Evolutionary conservation across 2,113 vertebrate genomes (phyloP), one percentile per base, ranked within the genome.

Genomic region (Poicephalus gulielmi): DNA sequence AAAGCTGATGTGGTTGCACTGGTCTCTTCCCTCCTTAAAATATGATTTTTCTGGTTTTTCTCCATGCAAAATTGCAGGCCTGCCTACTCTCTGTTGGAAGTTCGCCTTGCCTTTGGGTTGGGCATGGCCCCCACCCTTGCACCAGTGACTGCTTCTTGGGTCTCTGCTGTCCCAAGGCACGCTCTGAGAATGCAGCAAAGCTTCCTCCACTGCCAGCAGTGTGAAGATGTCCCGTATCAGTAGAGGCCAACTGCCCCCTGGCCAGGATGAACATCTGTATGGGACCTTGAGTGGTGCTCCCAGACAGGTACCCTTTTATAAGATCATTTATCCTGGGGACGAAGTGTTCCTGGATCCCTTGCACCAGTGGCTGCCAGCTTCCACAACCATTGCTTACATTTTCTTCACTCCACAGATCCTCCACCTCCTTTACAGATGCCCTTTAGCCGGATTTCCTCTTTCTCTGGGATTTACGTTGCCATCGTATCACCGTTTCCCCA

Each of bases 391-490:
- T 92, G n/a, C 64, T 92, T 90, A 10, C 70, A 37, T 73, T 94
- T 89, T 76, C 70, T 88, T 87, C 78, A 6, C 50, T 74, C 52
- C 74, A 69, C 12, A 71, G 82, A 50, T 71, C 63, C 49, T 92
- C 77, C 49, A 78, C 24, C 64, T 88, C 90, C 88, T 91, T 75
- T 81, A 50, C 90, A 94, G 92, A 87, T 88, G 79, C 52, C 52
- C 64, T 86, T 50, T 67, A 47, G 59, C 75, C 3, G 3, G 75
- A 88, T 93, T 90, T 97, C 92, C 92, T 93, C 52, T 91, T 88
- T 91, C 83, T 95, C 74, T 83, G 76, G 64, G 83, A 92, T 96
- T 88, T 81, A 86, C 7, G 4, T 95, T 95, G 76, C 73, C 50
- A 75, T 81, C 55, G 11, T 35, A 74, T 68, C 73, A 41, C 43